These are phyloP conservation scores for Hemicrepidius hirtus DNA, from an alignment of 2,888 invertebrate genomes.

Conservation along the genomic window DNA sequence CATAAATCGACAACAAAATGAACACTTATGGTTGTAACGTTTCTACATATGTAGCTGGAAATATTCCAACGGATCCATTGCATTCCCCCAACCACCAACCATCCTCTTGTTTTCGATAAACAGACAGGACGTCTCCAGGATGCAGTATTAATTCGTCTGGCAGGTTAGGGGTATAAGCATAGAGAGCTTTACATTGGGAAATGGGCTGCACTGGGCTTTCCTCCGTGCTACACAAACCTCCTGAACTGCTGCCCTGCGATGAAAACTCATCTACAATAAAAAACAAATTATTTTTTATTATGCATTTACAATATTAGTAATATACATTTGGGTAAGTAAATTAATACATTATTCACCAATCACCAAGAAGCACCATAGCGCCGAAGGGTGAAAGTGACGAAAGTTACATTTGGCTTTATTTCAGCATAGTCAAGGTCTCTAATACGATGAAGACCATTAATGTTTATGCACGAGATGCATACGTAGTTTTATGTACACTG, in stretches of 20 bases:
- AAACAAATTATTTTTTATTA: too few relatives aligned
- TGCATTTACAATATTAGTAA: too few relatives aligned
- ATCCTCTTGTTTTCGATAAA: conserved; percentile 92
- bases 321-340: too few relatives aligned
- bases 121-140: conserved; percentile 88
- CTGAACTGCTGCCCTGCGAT: conserved; percentile 80
- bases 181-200: conserved; percentile 88
- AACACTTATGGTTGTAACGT: conserved; percentile 61
- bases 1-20: neutral
- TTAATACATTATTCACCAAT: too few relatives aligned
- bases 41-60: conserved; percentile 96
- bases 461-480: too few relatives aligned
- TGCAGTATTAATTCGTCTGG: conserved; percentile 86
- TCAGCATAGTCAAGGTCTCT: too few relatives aligned
- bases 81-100: conserved; percentile 97
- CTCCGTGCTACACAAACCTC: conserved; percentile 60
- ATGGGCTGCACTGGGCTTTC: conserved; percentile 75
- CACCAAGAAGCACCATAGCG: too few relatives aligned
- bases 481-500: too few relatives aligned
- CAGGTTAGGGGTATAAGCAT: conserved; percentile 90
- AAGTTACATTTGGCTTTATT: too few relatives aligned
- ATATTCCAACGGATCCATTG: conserved; percentile 90
- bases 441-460: too few relatives aligned
- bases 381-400: too few relatives aligned
- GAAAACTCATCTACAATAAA: conserved; percentile 83